These are phyloP conservation scores for Drosophila baimaii DNA, from an alignment of 1,140 invertebrate species.

Conservation along the genomic window DNA sequence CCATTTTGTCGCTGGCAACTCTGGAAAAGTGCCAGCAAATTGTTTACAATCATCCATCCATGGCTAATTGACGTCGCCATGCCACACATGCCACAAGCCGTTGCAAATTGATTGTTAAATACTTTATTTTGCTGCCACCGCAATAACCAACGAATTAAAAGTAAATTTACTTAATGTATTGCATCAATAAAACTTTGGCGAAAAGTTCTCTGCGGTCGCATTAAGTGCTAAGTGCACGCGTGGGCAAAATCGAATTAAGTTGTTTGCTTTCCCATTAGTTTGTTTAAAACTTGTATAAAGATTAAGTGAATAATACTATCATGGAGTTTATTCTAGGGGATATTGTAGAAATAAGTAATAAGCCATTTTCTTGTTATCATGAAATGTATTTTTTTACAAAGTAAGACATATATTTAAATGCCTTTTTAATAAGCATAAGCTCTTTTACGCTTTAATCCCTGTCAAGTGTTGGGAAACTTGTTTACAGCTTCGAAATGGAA, in stretches of 20 bases:
- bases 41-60: conserved; percentile 19
- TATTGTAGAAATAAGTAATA: neutral
- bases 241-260: conserved; percentile 8
- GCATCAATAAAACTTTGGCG: conserved; percentile 22
- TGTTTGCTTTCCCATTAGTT: conserved; percentile 20
- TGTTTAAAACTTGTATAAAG: neutral
- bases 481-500: neutral
- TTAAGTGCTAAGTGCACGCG: conserved; percentile 19
- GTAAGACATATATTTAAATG: neutral
- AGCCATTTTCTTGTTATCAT: neutral
- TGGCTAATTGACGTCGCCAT: conserved; percentile 15
- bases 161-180: conserved; percentile 30
- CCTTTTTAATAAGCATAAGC: no score
- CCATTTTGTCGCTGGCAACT: conserved; percentile 11
- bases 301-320: neutral
- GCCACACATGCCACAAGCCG: no score
- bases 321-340: neutral
- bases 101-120: conserved; percentile 34
- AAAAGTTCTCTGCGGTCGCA: conserved; percentile 30
- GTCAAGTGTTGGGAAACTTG: neutral
- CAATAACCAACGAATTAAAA: conserved; percentile 40
- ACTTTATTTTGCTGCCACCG: conserved; percentile 24
- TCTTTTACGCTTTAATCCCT: no score
- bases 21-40: conserved; percentile 10
- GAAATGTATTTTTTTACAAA: neutral